These are phyloP conservation scores for Drosophila asahinai DNA, from an alignment of 1,140 invertebrate genomes.

Conservation along the genomic window DNA sequence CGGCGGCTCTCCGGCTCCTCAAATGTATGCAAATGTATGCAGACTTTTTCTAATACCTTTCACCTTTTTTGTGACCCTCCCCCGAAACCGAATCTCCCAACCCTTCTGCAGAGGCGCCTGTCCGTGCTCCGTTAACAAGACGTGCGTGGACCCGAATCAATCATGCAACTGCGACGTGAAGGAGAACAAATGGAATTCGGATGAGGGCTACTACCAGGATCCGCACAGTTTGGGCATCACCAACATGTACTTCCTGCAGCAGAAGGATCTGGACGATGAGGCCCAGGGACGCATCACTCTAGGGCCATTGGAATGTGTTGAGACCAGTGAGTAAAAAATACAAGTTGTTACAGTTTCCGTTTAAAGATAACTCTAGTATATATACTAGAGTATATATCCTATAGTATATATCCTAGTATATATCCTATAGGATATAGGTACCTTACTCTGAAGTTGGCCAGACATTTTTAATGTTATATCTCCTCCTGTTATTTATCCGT, in stretches of 20 bases:
- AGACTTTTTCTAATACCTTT: conserved; percentile 65
- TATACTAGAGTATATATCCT: too few species aligned
- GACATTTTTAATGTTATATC: neutral
- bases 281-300: conserved; percentile 94
- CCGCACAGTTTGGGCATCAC: conserved; percentile 94
- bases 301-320: conserved; percentile 96
- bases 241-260: conserved; percentile 95
- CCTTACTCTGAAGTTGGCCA: neutral
- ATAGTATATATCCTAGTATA: too few species aligned
- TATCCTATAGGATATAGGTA: too few species aligned
- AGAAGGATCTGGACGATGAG: conserved; percentile 92
- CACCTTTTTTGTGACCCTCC: conserved; percentile 45
- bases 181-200: conserved; percentile 94
- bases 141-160: conserved; percentile 91
- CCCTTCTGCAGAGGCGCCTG: conserved; percentile 87
- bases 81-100: conserved; percentile 13
- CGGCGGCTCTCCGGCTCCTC: conserved; percentile 41
- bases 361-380: too few species aligned
- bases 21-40: conserved; percentile 79
- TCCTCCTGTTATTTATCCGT: too few species aligned
- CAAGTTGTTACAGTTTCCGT: too few species aligned
- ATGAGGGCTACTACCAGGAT: conserved; percentile 93
- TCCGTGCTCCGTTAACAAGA: conserved; percentile 90
- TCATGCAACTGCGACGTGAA: conserved; percentile 95
- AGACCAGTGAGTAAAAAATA: conserved; percentile 91